Conservation (phyloP, 1,140 invertebrate species). For the Protaetia brevitarsis region DNA sequence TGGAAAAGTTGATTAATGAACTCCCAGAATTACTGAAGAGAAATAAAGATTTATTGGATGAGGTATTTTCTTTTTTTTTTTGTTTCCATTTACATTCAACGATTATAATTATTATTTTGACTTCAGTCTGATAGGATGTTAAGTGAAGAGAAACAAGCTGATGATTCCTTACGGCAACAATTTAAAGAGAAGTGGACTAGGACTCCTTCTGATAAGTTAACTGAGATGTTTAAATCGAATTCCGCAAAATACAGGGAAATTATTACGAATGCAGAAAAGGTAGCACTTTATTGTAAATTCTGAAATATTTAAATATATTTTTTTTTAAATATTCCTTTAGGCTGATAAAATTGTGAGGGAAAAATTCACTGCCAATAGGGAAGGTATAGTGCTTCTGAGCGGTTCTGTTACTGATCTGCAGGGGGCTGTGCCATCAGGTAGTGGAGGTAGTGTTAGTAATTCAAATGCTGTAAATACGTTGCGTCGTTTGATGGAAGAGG, state of each 20-base stretch:
- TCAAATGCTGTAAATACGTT: slow-evolving; percentile 66
- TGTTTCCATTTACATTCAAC: slow-evolving; percentile 13
- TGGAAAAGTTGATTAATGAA: slow-evolving; percentile 68
- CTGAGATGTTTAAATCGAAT: slow-evolving; percentile 83
- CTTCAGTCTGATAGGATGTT: slow-evolving; percentile 77
- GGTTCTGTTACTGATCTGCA: slow-evolving; percentile 65
- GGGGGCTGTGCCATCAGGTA: slow-evolving; percentile 60
- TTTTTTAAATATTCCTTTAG: slow-evolving; percentile 26
- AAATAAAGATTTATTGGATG: slow-evolving; percentile 94
- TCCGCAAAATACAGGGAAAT: slow-evolving; percentile 88
- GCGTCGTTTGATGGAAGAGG: slow-evolving; percentile 73
- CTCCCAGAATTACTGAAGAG: slow-evolving; percentile 86
- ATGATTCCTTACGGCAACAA: slow-evolving; percentile 82
- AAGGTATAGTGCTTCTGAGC: slow-evolving; percentile 81
- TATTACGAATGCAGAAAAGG: slow-evolving; percentile 83
- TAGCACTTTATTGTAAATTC: slow-evolving; percentile 37
- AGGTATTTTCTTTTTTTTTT: slow-evolving; percentile 56
- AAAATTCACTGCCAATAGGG: slow-evolving; percentile 78
- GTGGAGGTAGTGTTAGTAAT: slow-evolving; percentile 49
- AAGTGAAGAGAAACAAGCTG: slow-evolving; percentile 87
- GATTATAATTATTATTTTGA: neutral
- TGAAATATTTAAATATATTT: neutral
- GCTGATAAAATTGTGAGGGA: slow-evolving; percentile 74
- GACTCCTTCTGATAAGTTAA: slow-evolving; percentile 83
- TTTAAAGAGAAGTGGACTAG: slow-evolving; percentile 91